Conservation (phyloP, 2,113 vertebrate genomes). For the Centropus bengalensis region DNA sequence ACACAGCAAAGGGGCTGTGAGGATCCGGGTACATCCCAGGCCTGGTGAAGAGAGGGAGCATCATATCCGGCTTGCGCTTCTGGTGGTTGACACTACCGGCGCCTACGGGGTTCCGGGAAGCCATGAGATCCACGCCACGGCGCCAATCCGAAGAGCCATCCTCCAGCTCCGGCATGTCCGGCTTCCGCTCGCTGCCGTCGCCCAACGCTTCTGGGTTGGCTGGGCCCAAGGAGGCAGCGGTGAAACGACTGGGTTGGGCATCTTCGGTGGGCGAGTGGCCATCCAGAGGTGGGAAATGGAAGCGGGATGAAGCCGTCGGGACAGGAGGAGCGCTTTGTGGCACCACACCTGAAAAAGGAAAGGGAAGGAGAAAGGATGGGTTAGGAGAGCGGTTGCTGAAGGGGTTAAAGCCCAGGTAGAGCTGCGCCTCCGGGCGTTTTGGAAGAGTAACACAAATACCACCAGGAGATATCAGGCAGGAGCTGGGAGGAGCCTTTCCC, state of each 20-base stretch:
- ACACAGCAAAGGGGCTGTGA: constrained; percentile 74
- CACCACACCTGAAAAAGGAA: constrained; percentile 64
- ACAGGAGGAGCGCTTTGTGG: constrained; percentile 82
- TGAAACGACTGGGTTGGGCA: constrained; percentile 51
- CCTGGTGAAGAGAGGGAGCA: constrained; percentile 74
- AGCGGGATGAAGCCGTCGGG: constrained; percentile 78
- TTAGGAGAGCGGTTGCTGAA: neutral
- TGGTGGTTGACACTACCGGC: constrained; percentile 23
- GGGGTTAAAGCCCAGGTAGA: neutral
- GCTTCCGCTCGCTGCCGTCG: constrained; percentile 30
- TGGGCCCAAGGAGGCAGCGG: neutral
- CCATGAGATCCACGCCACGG: constrained; percentile 53
- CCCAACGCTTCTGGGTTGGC: constrained; percentile 14
- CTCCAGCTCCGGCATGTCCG: constrained; percentile 57
- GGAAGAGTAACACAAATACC: neutral
- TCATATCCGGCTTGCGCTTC: constrained; percentile 78
- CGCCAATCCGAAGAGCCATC: constrained; percentile 71
- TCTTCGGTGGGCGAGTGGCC: constrained; percentile 71
- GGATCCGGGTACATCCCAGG: constrained; percentile 73
- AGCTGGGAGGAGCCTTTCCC: neutral
- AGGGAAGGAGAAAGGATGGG: neutral
- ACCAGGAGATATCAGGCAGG: neutral
- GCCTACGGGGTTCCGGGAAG: constrained; percentile 24
- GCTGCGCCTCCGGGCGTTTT: neutral
- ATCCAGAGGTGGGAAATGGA: constrained; percentile 78